phyloP scores from a whole-genome alignment of 2,113 vertebrate genomes.

The Trichechus manatus region DNA sequence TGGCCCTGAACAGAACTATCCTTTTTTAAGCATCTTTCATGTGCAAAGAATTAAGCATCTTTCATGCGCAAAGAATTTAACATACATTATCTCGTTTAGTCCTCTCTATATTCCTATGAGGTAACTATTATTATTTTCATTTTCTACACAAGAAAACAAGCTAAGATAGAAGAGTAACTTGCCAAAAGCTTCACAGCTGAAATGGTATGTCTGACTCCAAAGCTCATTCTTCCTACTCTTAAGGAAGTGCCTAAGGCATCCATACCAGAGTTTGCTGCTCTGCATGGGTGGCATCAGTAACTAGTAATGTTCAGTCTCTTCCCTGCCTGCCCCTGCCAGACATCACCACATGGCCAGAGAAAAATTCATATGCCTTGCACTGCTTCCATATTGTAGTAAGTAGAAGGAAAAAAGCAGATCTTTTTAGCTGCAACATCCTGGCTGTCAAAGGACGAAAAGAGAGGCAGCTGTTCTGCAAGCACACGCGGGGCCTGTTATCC shows the following conservation, averaged over 20 bases:
- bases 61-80: neutral
- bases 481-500: neutral
- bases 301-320: neutral
- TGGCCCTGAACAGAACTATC: neutral
- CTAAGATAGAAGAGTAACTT: neutral
- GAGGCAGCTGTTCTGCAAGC: neutral
- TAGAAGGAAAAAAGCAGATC: constrained; percentile 24
- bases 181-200: neutral
- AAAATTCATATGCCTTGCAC: neutral
- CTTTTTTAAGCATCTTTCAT: no score
- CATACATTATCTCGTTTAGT: neutral
- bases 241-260: neutral
- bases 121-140: neutral
- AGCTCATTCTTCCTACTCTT: neutral
- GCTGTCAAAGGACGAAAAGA: constrained; percentile 10
- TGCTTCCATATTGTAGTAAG: neutral
- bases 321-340: neutral
- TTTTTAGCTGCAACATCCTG: neutral
- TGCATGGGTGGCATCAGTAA: neutral
- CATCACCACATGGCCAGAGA: neutral
- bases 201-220: neutral
- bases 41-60: no score
- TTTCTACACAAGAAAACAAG: neutral
- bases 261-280: neutral
- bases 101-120: neutral